Evolutionary conservation across 2,888 invertebrate genomes (phyloP), one percentile per base, ranked within the genome.

Genomic region (Acrobasis consociella): DNA sequence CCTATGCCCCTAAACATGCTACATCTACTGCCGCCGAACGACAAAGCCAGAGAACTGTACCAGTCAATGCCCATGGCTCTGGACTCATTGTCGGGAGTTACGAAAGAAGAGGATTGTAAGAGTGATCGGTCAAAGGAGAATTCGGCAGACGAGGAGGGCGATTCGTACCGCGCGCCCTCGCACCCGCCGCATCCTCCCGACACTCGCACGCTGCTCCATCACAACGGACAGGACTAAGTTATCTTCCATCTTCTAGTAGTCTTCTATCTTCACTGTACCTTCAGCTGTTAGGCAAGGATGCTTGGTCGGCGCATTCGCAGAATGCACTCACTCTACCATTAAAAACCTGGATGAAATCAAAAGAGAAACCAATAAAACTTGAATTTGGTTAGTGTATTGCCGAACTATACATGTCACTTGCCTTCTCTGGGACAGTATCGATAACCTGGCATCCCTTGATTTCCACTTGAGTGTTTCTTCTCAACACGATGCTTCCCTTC

Each of bases 1-100:
- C 97, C 97, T 0, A 95, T 97, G 78, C 97, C 97, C 39, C 94
- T 97, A 39, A 96, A 95, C 81, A 97, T 97, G 97, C 93, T 97
- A 67, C 97, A 97, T 81, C 92, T 97, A 63, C 85, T 97, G 77
- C 97, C 97, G 64, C 97, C 96, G 51, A 95, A 94, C 75, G 97
- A 97, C 76, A 96, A 96, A 78, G 95, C 94, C 74, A 86, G 95
- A 74, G 96, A 94, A 87, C 93, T 91, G 81, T 95, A 88, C 84
- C 94, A 91, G 78, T 89, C 87, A 65, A 93, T 87, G 89, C 93
- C 90, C 71, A 93, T 91, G 86, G 94, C 93, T 68, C 85, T 94
- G 76, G 94, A 94, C 78, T 90, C 94, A 72, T 85, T 94, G 76
- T 93, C 94, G 60, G 88, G 81, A 52, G 77, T 81, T 49, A 78